Evolutionary conservation across 2,113 vertebrate species (phyloP).

Genomic region (Chaetura pelagica): DNA sequence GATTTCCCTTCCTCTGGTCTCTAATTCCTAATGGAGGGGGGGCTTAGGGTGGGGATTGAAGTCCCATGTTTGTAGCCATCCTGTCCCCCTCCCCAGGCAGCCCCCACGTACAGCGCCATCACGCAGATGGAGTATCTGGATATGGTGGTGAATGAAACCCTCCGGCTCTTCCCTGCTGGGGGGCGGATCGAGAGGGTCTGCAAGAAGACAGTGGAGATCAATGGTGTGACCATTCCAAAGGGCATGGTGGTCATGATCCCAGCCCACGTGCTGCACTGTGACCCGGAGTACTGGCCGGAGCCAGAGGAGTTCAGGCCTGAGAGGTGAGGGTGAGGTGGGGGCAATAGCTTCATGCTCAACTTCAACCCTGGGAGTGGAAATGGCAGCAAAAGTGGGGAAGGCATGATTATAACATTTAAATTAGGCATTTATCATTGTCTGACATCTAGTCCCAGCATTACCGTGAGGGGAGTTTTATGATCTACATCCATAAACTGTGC

Average conservation of each 20-base stretch:
- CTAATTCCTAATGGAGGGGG: neutral
- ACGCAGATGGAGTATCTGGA: constrained; percentile 87
- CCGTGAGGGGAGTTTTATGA: constrained; percentile 62
- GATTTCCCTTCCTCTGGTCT: neutral
- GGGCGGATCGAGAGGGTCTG: constrained; percentile 79
- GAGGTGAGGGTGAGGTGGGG: constrained; percentile 56
- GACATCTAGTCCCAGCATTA: constrained; percentile 50
- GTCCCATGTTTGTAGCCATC: neutral
- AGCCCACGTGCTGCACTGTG: constrained; percentile 61
- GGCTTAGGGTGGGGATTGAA: neutral
- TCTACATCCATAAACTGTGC: constrained; percentile 60
- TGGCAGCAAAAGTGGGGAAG: neutral
- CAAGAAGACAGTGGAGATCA: constrained; percentile 82
- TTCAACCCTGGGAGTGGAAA: neutral
- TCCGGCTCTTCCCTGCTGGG: constrained; percentile 73
- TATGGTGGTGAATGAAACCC: constrained; percentile 81
- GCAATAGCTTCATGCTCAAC: neutral
- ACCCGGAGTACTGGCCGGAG: constrained; percentile 72
- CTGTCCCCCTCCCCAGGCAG: constrained; percentile 44
- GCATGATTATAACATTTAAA: constrained; percentile 23
- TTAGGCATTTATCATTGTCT: constrained; percentile 56
- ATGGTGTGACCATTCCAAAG: constrained; percentile 80
- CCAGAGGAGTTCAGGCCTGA: constrained; percentile 82
- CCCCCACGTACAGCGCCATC: constrained; percentile 72
- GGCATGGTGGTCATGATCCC: constrained; percentile 72